Conservation (phyloP, 2,888 invertebrate species). For the Conistra vaccinii region DNA sequence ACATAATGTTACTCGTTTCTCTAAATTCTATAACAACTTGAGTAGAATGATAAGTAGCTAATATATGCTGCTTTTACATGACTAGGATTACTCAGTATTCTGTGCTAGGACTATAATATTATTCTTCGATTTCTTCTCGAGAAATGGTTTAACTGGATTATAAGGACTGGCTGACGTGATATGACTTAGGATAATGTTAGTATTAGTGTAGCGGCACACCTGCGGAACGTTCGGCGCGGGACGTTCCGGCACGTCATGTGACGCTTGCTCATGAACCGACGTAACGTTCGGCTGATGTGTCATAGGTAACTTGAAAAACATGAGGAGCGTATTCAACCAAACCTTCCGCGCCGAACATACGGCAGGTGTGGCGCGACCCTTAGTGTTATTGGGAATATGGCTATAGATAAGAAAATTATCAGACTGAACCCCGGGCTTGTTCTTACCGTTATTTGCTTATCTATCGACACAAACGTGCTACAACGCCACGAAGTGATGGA, state of each 20-base stretch:
- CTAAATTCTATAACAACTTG: conserved; percentile 48
- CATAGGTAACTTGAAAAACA: too few relatives aligned
- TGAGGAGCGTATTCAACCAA: too few relatives aligned
- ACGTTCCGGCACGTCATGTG: too few relatives aligned
- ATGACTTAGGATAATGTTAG: conserved; percentile 21
- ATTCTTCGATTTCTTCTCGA: conserved; percentile 48
- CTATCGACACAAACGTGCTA: background rate
- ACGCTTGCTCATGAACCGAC: too few relatives aligned
- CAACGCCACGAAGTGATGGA: background rate
- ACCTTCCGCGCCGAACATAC: too few relatives aligned
- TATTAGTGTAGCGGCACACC: too few relatives aligned
- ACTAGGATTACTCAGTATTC: conserved; percentile 45
- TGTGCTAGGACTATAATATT: conserved; percentile 18
- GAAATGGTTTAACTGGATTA: conserved; percentile 49
- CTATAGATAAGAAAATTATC: background rate
- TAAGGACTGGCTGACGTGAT: conserved; percentile 40
- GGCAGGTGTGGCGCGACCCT: too few relatives aligned
- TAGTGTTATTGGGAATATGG: background rate
- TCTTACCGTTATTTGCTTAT: background rate
- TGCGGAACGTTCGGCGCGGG: too few relatives aligned
- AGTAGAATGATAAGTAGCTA: conserved; percentile 51
- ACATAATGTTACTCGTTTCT: conserved; percentile 39
- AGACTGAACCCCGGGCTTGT: background rate
- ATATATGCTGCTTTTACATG: conserved; percentile 32
- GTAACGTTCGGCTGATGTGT: too few relatives aligned